Conservation (phyloP, 2,797 vertebrate species). For the Siniperca obscura region DNA sequence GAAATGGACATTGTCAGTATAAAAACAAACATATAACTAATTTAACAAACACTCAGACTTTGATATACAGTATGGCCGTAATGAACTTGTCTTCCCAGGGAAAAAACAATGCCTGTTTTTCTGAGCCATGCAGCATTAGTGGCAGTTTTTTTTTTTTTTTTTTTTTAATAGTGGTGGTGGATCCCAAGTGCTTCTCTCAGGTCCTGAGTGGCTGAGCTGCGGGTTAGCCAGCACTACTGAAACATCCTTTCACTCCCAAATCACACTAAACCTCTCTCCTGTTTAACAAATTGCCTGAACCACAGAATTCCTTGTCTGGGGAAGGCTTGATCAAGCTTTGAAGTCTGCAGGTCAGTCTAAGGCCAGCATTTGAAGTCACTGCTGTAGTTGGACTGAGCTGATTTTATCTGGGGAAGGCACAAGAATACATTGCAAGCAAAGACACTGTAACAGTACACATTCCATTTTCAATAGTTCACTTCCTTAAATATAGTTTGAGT, state of each 20-base stretch:
- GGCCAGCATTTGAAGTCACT: slow-evolving; percentile 80
- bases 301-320: slow-evolving; percentile 79
- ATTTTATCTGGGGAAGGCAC: slow-evolving; percentile 60
- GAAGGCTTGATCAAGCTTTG: slow-evolving; percentile 83
- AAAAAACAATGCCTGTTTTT: slow-evolving; percentile 41
- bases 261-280: slow-evolving; percentile 80
- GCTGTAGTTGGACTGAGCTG: slow-evolving; percentile 63
- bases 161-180: slow-evolving; percentile 12
- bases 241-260: slow-evolving; percentile 77
- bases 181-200: slow-evolving; percentile 48
- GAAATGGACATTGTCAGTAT: neutral
- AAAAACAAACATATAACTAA: slow-evolving; percentile 49
- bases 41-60: slow-evolving; percentile 54
- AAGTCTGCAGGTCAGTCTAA: slow-evolving; percentile 84
- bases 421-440: slow-evolving; percentile 41
- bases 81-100: slow-evolving; percentile 61
- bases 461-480: slow-evolving; percentile 16
- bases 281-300: slow-evolving; percentile 84
- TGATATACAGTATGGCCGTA: slow-evolving; percentile 53
- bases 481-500: neutral
- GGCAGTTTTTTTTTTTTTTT: slow-evolving; percentile 12
- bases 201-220: slow-evolving; percentile 69
- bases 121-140: slow-evolving; percentile 39
- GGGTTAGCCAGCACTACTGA: slow-evolving; percentile 76
- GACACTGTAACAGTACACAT: neutral